Percentiles rank a stretch among this genome's conserved stretches.
phyloP scores from a whole-genome alignment of 2,113 vertebrate species.

The Lagopus leucura region DNA sequence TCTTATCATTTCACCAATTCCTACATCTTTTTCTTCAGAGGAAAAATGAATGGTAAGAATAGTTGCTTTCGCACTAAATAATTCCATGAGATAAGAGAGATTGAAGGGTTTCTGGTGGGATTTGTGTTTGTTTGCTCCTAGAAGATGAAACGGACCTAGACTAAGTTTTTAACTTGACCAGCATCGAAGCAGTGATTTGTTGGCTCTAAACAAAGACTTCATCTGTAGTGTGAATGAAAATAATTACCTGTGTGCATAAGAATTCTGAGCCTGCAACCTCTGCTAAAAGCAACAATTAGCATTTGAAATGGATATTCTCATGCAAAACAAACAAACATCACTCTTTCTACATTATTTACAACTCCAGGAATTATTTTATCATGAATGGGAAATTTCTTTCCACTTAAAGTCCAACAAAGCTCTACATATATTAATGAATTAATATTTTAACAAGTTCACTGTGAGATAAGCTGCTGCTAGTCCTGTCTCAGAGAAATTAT shows the following conservation, averaged over 20 bases:
- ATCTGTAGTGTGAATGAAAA: constrained; percentile 19
- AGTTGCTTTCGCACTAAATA: neutral
- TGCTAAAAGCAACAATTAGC: neutral
- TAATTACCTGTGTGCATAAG: neutral
- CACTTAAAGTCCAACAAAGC: constrained; percentile 18
- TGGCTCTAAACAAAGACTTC: neutral
- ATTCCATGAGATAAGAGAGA: neutral
- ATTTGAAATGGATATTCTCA: neutral
- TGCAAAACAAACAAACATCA: neutral
- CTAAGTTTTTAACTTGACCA: neutral
- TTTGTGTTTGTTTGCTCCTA: neutral
- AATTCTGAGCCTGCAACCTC: neutral
- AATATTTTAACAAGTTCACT: constrained; percentile 56
- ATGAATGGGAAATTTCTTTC: constrained; percentile 34
- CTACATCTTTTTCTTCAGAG: neutral
- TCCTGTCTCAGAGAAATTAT: constrained; percentile 48
- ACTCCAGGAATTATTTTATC: constrained; percentile 4
- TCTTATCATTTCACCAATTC: neutral
- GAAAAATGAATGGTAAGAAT: neutral
- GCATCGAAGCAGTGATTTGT: neutral
- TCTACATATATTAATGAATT: constrained; percentile 57
- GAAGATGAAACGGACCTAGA: neutral
- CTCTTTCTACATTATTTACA: constrained; percentile 27
- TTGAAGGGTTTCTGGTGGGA: neutral
- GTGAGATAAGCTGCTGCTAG: constrained; percentile 56